A percentile compares a stretch with the other conserved stretches of the same genome.
These are phyloP conservation scores for Aphrocallistes beatrix DNA, from an alignment of 37 sponge, comb jelly and placozoan species.

Conservation along the genomic window DNA sequence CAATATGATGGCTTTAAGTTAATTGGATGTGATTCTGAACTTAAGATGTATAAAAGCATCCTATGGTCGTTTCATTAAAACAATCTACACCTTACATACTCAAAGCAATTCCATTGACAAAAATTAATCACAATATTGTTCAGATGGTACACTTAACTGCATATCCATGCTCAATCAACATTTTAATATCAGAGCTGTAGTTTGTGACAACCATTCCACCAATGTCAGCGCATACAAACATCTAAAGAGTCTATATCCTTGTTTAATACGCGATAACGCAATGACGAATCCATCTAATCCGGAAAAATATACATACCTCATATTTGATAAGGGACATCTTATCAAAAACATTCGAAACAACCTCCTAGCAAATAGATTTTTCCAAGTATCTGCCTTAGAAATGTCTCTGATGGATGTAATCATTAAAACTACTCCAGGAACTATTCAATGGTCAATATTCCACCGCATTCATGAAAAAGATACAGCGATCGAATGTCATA, in stretches of 20 bases:
- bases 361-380: not conserved
- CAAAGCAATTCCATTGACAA: not conserved
- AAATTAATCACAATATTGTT: not conserved
- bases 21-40: not conserved
- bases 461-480: slow-evolving; percentile 1
- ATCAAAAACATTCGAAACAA: not conserved
- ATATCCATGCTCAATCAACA: not conserved
- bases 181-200: not conserved
- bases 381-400: not conserved
- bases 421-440: not conserved
- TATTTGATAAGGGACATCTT: not conserved
- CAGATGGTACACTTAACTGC: not conserved
- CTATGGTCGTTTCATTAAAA: not conserved
- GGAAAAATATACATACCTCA: not conserved
- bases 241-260: not conserved
- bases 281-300: not conserved
- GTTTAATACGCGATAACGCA: not conserved
- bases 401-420: not conserved
- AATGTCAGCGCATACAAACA: not conserved
- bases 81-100: not conserved
- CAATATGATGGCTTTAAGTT: not conserved
- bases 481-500: not conserved
- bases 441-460: not conserved
- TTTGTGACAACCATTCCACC: not conserved
- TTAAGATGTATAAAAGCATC: slow-evolving; percentile 4